Evolutionary conservation across 2,797 vertebrate genomes (phyloP).

Genomic region (Manis crassicaudata): DNA sequence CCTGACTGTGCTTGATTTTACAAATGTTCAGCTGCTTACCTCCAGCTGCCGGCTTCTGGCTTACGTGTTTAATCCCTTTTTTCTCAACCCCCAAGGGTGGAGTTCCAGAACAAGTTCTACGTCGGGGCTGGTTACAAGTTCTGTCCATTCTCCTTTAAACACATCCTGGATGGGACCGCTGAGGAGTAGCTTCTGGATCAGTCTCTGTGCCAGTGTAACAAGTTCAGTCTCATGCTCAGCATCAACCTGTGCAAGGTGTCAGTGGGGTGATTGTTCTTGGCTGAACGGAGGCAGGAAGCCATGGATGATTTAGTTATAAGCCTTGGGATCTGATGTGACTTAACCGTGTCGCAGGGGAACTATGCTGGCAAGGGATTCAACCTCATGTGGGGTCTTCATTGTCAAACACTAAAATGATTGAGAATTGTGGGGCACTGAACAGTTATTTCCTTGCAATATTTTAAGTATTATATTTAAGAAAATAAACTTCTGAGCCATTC

Average conservation of each 20-base stretch:
- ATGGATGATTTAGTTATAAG: not conserved
- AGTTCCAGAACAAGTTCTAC: slow-evolving; percentile 92
- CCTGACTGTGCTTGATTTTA: not conserved
- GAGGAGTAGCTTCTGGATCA: slow-evolving; percentile 79
- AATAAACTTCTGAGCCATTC: slow-evolving; percentile 50
- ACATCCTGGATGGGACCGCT: slow-evolving; percentile 80
- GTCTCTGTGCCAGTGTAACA: not conserved
- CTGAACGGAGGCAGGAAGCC: not conserved
- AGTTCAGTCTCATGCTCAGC: not conserved
- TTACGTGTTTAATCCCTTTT: not conserved
- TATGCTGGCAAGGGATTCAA: not conserved
- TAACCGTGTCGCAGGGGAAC: not conserved
- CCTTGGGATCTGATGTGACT: not conserved
- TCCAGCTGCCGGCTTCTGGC: not conserved
- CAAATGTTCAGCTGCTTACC: not conserved
- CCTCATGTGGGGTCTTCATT: not conserved
- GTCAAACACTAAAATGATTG: not conserved
- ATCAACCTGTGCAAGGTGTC: accelerated
- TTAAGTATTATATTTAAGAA: slow-evolving; percentile 6
- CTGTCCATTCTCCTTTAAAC: slow-evolving; percentile 87
- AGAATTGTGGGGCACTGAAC: not conserved
- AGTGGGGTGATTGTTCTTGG: not conserved
- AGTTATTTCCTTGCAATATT: not conserved
- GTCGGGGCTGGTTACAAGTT: slow-evolving; percentile 87
- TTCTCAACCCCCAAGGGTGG: slow-evolving; percentile 83